Percentiles rank a stretch among this genome's conserved stretches.
These are phyloP conservation scores for Megaceryle maxima DNA, from an alignment of 2,113 vertebrate species.

Conservation along the genomic window DNA sequence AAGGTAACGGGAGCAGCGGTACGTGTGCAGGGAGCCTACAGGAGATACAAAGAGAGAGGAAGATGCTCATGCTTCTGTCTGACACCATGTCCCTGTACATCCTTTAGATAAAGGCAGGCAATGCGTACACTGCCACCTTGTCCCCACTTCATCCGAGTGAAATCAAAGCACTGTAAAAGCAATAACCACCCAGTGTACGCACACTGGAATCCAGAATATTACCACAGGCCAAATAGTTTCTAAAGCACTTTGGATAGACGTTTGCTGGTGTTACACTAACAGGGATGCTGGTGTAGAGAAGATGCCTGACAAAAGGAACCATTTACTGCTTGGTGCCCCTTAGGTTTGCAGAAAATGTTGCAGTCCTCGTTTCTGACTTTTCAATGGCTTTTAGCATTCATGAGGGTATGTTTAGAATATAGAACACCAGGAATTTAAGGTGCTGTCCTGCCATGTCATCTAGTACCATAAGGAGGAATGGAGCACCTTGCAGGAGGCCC, in stretches of 20 bases:
- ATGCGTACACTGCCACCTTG: accelerated
- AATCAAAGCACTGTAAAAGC: background rate
- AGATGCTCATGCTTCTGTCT: background rate
- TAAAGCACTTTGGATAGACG: background rate
- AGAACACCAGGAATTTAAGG: background rate
- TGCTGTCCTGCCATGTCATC: background rate
- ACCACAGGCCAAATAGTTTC: accelerated
- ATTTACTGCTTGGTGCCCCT: background rate
- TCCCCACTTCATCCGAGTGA: background rate
- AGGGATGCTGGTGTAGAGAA: background rate
- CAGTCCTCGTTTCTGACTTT: background rate
- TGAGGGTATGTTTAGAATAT: background rate
- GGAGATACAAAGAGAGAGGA: background rate
- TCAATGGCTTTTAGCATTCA: background rate
- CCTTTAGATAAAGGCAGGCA: background rate
- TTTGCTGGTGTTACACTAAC: background rate
- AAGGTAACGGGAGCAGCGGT: accelerated
- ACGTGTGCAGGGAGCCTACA: accelerated
- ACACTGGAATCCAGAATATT: background rate
- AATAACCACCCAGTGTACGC: background rate
- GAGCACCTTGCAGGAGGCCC: background rate
- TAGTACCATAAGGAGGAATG: background rate
- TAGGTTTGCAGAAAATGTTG: background rate
- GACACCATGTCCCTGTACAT: accelerated
- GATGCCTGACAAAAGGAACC: background rate